Evolutionary conservation across 2,113 vertebrate genomes (phyloP), one percentile per base, ranked within the genome.

Genomic region (Phalacrocorax pelagicus): DNA sequence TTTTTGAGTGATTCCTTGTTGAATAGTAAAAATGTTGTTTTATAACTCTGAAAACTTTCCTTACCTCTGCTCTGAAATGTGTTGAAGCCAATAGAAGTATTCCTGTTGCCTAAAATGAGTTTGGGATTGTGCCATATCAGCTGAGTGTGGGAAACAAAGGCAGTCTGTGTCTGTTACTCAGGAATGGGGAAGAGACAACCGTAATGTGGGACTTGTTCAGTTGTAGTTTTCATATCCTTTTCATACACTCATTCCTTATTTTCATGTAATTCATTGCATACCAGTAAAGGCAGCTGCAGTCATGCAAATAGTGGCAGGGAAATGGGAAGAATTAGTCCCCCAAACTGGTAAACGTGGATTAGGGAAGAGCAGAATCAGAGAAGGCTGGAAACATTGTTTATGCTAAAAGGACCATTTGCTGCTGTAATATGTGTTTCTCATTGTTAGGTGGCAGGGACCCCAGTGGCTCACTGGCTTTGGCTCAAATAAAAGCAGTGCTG

Each of bases 401-500:
- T 92, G 57, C 55, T 91, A n/a, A 84, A 81, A 78, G 29, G 83
- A 75, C 57, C 34, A 40, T 94, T 96, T 92, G 15, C 69, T 78
- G 72, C 55, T 81, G 59, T 75, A 44, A 42, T 90, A 18, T 75
- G 77, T 84, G 69, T 81, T 86, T 66, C 27, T 92, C 57, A 9
- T 24, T 86, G 90, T 46, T 40, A 40, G 44, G 88, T 81, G 92
- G 94, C 92, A 93, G 69, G 34, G 38, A 93, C 90, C 91, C 95
- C 69, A 51, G 86, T 8, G 44, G 61, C 75, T 46, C 30, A 10
- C 69, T 94, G 83, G 80, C 67, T 59, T 74, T 47, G 72, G 52
- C 75, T 94, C 72, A 65, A 26, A 42, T 16, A 32, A 47, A 30
- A 88, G 51, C 57, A 38, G 54, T 1, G 42, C 82, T 86, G 62